Base-by-base conservation (phyloP, 2,113 vertebrate species). In the western clawed frog (Xenopus tropicalis) region DNA sequence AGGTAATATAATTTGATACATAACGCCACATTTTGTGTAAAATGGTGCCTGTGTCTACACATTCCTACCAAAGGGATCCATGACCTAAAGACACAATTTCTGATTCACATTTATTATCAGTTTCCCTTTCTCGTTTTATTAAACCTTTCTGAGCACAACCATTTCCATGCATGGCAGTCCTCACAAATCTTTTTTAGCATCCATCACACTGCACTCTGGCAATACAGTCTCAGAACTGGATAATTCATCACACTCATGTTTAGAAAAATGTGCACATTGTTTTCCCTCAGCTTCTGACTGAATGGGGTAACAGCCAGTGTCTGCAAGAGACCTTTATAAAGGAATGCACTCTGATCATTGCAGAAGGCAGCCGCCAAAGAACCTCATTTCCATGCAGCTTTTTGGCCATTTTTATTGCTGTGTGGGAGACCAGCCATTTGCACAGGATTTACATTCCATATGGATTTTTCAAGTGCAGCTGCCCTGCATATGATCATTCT, bases 241-340 rank as follows among this genome's bases (percentile, higher is more conserved):
- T 54, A 54, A 54, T 54, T 54, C 52, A 54, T 54, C 52, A 54
- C n/a, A 54, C 52, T 54, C 52, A 54, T 54, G 52, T 54, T 54
- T n/a, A 10, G 52, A 54, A 54, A 54, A 54, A 54, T 54, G 52
- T 54, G 52, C 9, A n/a, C 19, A 17, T 10, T 54, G 52, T n/a
- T 54, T 54, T 54, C 17, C 52, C 14, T n/a, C 4, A 17, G 52
- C 52, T 54, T 54, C 3, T 54, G 52, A 54, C 52, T 54, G 52
- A n/a, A 54, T 54, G 19, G n/a, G 16, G 17, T n/a, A 54, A 54
- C 52, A 54, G 14, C 16, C n/a, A 8, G 16, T 17, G 13, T 17
- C 52, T 0, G 8, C 8, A 54, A n/a, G 8, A 54, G 52, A 54
- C 52, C 16, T n/a, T 54, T 20, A 54, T 54, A 17, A n/a, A 54